Percentiles rank a stretch among this genome's conserved stretches.
phyloP scores from a whole-genome alignment of 1,140 invertebrate genomes.

The Pteromalus puparum region DNA sequence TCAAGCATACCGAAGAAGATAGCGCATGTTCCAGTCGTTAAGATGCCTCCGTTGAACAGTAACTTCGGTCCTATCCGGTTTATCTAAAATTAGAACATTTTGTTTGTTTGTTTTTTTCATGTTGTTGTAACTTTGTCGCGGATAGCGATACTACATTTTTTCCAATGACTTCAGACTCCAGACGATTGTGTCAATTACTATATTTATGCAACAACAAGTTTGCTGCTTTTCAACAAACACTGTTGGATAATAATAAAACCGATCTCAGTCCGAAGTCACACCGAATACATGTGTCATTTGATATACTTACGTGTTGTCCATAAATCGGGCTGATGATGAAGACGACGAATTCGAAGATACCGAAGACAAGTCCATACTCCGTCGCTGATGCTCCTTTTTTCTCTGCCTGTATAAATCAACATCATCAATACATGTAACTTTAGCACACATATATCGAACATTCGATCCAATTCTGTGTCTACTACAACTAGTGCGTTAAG shows the following conservation, averaged over 20 bases:
- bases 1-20: conserved; percentile 91
- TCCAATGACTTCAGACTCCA: background rate
- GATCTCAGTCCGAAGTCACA: background rate
- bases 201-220: no score
- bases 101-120: background rate
- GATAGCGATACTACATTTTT: no score
- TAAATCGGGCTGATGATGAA: conserved; percentile 92
- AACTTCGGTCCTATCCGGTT: conserved; percentile 89
- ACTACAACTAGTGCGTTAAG: background rate
- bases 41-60: conserved; percentile 90
- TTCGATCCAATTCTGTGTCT: conserved; percentile 11
- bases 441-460: no score
- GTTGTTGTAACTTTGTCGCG: no score
- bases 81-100: conserved; percentile 73
- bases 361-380: conserved; percentile 94
- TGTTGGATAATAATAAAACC: no score
- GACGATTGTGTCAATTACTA: background rate
- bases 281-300: background rate
- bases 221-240: no score
- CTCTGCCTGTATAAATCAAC: conserved; percentile 80
- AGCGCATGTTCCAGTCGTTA: conserved; percentile 89
- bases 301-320: conserved; percentile 84
- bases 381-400: conserved; percentile 90
- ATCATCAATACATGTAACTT: background rate
- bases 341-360: conserved; percentile 93